Percentiles rank a stretch among this genome's conserved stretches.
Evolutionary conservation across 2,113 vertebrate genomes (phyloP).

Genomic region (Nettapus auritus): DNA sequence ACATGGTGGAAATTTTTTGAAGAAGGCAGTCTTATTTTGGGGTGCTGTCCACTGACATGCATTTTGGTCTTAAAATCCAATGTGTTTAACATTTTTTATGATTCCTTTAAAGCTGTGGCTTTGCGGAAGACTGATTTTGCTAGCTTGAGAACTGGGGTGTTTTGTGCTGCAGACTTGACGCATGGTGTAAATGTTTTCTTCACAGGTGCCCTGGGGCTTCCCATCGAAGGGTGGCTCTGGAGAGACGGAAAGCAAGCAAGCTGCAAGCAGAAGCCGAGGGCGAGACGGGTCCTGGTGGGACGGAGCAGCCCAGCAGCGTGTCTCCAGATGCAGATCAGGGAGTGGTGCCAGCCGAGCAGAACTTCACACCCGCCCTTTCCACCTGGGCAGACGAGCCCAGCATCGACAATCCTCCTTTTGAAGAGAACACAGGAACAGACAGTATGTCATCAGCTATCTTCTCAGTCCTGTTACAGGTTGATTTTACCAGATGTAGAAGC

Average conservation of each 20-base stretch:
- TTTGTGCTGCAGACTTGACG: not conserved
- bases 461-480: not conserved
- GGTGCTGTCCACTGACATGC: not conserved
- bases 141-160: not conserved
- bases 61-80: not conserved
- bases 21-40: not conserved
- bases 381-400: conserved; percentile 86
- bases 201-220: conserved; percentile 92
- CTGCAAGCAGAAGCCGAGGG: conserved; percentile 72
- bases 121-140: not conserved
- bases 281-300: conserved; percentile 69
- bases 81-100: not conserved
- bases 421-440: conserved; percentile 88
- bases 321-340: conserved; percentile 72
- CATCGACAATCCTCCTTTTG: conserved; percentile 93
- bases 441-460: conserved; percentile 78
- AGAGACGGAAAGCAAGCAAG: conserved; percentile 77
- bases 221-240: conserved; percentile 83
- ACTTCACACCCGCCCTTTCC: conserved; percentile 70
- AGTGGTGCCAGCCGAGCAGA: conserved; percentile 64
- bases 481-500: not conserved
- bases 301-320: conserved; percentile 76
- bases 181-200: not conserved
- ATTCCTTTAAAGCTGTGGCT: not conserved
- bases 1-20: not conserved